Evolutionary conservation across 2,113 vertebrate genomes (phyloP), one percentile per base, ranked within the genome.

Genomic region (Seriola dumerili): DNA sequence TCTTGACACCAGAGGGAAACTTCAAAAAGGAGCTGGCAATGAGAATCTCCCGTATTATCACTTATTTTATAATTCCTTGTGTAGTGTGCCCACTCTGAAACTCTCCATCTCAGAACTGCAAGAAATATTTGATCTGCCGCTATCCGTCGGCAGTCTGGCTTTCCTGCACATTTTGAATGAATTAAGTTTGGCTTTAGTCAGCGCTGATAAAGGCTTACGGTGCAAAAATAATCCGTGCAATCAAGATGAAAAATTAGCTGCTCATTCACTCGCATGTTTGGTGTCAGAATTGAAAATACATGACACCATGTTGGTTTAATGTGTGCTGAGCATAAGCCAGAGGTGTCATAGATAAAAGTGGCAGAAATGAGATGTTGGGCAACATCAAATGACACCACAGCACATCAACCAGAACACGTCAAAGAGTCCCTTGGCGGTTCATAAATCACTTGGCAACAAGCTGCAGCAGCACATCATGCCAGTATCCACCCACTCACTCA

Each of bases 361-460:
- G 13, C 29, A 76, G 72, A 62, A 83, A 61, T 50, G 0, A 77
- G 70, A 84, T 83, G 79, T 88, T 74, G 76, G 46, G 59, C 44
- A 77, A 89, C 69, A 85, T 87, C 72, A 82, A 73, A 73, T 84
- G 65, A 79, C 55, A 72, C 76, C 58, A 16, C 46, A 66, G 70
- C 54, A 66, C 74, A 75, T 81, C 61, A 86, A 70, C 64, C 72
- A 82, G 54, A 83, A 44, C 81, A 80, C 2, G 55, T 82, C 78
- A 82, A 40, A 80, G 57, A 69, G 58, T 75, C 72, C 14, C 38
- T 58, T 72, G 81, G 78, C 46, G 58, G 78, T 67, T 79, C 76
- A 78, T 72, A 52, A 84, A 79, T 59, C 48, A 63, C 58, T 86
- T 85, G 77, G 88, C 75, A 67, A n/a, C 19, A 9, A 64, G 32